Evolutionary conservation across 2,113 vertebrate genomes (phyloP), one percentile per base, ranked within the genome.

Genomic region (Pandion haliaetus): DNA sequence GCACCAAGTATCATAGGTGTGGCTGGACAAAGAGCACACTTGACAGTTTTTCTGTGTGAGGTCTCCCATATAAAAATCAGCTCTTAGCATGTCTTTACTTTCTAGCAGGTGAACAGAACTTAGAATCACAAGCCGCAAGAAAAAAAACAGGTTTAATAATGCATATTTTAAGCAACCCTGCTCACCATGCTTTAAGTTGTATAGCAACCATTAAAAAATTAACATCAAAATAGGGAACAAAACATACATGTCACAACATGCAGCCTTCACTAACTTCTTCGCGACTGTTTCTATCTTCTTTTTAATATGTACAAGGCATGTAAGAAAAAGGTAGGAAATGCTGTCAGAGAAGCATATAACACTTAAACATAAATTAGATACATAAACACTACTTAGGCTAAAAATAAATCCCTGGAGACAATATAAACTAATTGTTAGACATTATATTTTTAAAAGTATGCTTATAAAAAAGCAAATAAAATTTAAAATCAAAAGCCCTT

Each of bases 231-330:
- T 5, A 38, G n/a, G 18, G 45, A 81, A 57, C 14, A 84, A 73
- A 77, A 61, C 2, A 1, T 4, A 52, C 10, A 31, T 0, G 0
- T 44, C 20, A 62, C 14, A 78, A 85, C 66, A 78, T 1, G 1
- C 18, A 70, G 72, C 24, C 36, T 86, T 69, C 49, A 26, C 19
- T 54, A 65, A 85, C 38, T 62, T 78, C 57, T 38, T 66, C 57
- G 25, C 1, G 1, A 44, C 7, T 45, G 16, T 50, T 82, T 76
- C 47, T 65, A 9, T 45, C 17, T 21, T 59, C 12, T 52, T 84
- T 72, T 40, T 54, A 24, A 40, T 63, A 50, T 3, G 34, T 38
- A 82, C 20, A 72, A 55, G 42, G 17, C 61, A 55, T 5, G 3
- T 62, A 74, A 82, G 57, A 74, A 73, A 69, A 25, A 84, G 85